Base-by-base conservation (phyloP, 2,797 vertebrate species). In the Xyrichtys novacula region DNA sequence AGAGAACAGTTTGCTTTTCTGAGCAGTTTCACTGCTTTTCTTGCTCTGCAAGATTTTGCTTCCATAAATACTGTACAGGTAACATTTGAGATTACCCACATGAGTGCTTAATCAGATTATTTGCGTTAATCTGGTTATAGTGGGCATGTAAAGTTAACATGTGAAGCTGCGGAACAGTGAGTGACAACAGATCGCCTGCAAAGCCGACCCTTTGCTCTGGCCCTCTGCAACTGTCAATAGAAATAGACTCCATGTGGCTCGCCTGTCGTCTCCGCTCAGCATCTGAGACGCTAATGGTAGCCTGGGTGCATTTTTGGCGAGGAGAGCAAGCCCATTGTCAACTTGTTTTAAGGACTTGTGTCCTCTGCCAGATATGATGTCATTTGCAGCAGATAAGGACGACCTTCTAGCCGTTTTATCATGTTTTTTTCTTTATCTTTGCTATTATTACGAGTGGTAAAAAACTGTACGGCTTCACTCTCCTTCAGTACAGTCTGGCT, bases 171-270 rank as follows among this genome's bases (percentile, higher is more conserved):
- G 42, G 66, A 75, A 57, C 22, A 23, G 28, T 32, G 71, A 88
- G 67, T 43, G 60, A 85, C 78, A 84, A 77, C 56, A 74, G 54
- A 70, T 82, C 29, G 69, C 38, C 72, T 47, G 74, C 65, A 48
- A 55, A 78, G 76, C 81, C 49, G 32, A 88, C 81, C 82, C 76
- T 76, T 54, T 54, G 78, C 76, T 78, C 63, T 4, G 63, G 50
- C 59, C 62, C 62, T 82, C 74, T 65, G 39, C 64, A 50, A 71
- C 77, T 85, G 89, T 88, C 87, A 86, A 76, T 85, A 88, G 77
- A 70, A 83, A 89, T 81, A 38, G 76, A 40, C 76, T 77, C 74
- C 59, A 26, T 12, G 68, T 58, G 76, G 73, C 71, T 31, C 3
- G 67, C 61, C 63, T 88, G 89, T 88, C 88, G 26, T 69, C 80